phyloP scores from a whole-genome alignment of 2,113 vertebrate species.

The Gymnobelideus leadbeateri region DNA sequence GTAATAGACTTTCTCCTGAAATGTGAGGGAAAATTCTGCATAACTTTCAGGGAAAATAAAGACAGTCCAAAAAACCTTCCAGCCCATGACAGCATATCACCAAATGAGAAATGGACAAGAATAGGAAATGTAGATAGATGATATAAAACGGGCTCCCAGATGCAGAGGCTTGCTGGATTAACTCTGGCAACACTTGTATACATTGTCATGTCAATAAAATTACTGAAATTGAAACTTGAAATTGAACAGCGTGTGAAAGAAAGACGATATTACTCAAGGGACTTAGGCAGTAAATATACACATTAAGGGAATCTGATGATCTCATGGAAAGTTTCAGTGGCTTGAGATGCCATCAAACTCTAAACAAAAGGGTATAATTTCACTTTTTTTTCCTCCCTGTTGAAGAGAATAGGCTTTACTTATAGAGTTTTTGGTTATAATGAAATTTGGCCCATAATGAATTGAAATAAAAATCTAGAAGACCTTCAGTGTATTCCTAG shows the following conservation, averaged over 20 bases:
- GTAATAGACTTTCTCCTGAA: constrained; percentile 53
- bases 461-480: constrained; percentile 71
- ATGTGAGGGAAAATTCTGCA: constrained; percentile 55
- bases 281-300: constrained; percentile 74
- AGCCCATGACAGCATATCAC: constrained; percentile 66
- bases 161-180: constrained; percentile 67
- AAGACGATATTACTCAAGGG: constrained; percentile 77
- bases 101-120: constrained; percentile 72
- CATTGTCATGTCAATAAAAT: constrained; percentile 80
- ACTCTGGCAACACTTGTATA: constrained; percentile 77
- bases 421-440: constrained; percentile 59
- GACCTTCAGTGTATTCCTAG: constrained; percentile 39
- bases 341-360: constrained; percentile 63
- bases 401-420: constrained; percentile 38
- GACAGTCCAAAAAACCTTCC: constrained; percentile 51
- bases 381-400: constrained; percentile 64
- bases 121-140: constrained; percentile 64
- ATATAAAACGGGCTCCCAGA: constrained; percentile 65
- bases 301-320: constrained; percentile 69
- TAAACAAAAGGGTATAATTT: constrained; percentile 72
- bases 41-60: constrained; percentile 71
- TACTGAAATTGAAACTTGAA: constrained; percentile 81
- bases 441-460: constrained; percentile 71
- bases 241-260: constrained; percentile 79
- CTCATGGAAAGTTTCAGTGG: constrained; percentile 72